Base-by-base conservation (phyloP, 2,888 invertebrate genomes). In the Abrostola tripartita region DNA sequence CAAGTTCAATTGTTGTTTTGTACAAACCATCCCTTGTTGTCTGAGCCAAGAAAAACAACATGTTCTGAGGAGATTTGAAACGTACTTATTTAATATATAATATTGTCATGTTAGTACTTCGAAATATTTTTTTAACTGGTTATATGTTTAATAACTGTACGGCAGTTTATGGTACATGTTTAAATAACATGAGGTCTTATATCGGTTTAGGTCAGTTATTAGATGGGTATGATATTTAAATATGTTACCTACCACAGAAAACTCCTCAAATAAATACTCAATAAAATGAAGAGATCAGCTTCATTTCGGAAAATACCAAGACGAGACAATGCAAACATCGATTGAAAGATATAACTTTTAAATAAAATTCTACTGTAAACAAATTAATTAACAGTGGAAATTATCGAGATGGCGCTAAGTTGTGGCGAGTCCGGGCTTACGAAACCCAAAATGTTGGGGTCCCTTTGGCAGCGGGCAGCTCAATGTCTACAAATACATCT, bases 361-460 rank as follows among this genome's bases (percentile, higher is more conserved):
- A 78, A 75, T 71, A 68, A 63, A 68, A 73, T 61, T 72, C 69
- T 51, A 63, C 50, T 50, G 41, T 72, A 83, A 74, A 84, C 80
- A 83, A 81, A 83, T 81, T 83, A 85, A 84, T 84, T 85, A 83
- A 79, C 84, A 51, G 44, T 56, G 60, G 35, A 71, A 82, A 74
- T 84, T 85, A 84, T 76, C 85, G 61, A 65, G 68, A 65, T 66
- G 69, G 61, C 78, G 85, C 72, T 81, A 84, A 84, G 72, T 76
- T 71, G 68, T 61, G 68, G 55, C 62, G 66, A 52, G 50, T 55
- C 5, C 55, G 60, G 49, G 65, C 56, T 77, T 70, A 65, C 61
- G 61, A 72, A 71, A 75, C 68, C 14, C 24, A 51, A 52, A 53
- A 64, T 24, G 10, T 44, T 47, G 37, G 36, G 52, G 77, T 61